Evolutionary conservation across 1,140 invertebrate species (phyloP), one percentile per base, ranked within the genome.

Genomic region (Pseudomyrmex dendroicus): DNA sequence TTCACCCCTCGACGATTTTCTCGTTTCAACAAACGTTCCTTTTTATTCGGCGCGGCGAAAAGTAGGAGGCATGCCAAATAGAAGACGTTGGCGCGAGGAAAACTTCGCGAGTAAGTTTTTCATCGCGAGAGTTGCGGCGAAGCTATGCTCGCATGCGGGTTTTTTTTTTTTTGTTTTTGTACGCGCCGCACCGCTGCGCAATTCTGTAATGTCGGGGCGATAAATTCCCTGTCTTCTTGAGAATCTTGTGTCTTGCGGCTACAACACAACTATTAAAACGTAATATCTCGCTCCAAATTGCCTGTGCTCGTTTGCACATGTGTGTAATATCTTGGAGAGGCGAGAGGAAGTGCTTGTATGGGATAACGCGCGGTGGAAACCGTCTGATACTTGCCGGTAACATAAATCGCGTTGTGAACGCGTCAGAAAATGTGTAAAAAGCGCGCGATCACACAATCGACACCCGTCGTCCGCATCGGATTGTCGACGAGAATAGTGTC

Each of bases 1-100:
- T 82, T 86, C 84, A 85, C 84, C 80, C 62, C 73, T 86, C 56
- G 62, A 63, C 76, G 64, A 54, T 50, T 85, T 66, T 82, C 57
- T 61, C 46, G 66, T 59, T 46, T 35, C 54, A 52, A 22, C 20
- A 73, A 63, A 22, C 73, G 54, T n/a, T 12, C 56, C 35, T 62
- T 84, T 56, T 72, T 82, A 57, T 70, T 54, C 35, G 20, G 62
- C 64, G 61, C 57, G 59, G 8, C 62, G 35, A 73, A 73, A 84
- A 72, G 54, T 15, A 59, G 10, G 20, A 46, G 35, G 25, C 8
- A 50, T 13, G 35, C n/a, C n/a, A 22, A 77, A 44, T 46, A 35
- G 35, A 7, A 35, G 13, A 48, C 17, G 25, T 61, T 70, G 67
- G 59, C 4, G 66, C 76, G 15, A 70, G 54, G 10, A 4, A 61